Conservation (phyloP, 2,113 vertebrate genomes). For the Panurus biarmicus region DNA sequence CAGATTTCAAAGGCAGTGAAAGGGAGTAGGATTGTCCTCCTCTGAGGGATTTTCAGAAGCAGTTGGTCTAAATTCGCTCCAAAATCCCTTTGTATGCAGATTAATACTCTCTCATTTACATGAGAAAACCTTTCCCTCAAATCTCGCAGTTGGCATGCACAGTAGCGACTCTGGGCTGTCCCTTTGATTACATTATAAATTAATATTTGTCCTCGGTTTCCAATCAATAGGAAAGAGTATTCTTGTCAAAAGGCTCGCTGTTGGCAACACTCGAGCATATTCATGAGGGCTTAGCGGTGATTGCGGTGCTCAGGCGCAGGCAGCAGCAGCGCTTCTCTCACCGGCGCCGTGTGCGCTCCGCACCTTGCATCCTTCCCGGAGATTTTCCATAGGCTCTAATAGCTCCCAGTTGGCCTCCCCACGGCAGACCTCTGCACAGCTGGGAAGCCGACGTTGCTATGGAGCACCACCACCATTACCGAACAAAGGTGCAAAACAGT, state of each 20-base stretch:
- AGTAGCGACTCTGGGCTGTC: not conserved
- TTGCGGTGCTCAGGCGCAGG: not conserved
- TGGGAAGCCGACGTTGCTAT: conserved; percentile 46
- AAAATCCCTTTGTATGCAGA: conserved; percentile 23
- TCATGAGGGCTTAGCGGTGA: conserved; percentile 44
- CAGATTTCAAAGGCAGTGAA: not conserved
- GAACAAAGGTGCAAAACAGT: conserved; percentile 35
- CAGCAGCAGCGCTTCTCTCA: not conserved
- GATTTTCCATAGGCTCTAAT: conserved; percentile 54
- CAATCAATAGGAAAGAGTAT: not conserved
- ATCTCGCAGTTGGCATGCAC: conserved; percentile 46
- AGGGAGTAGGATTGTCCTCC: not conserved
- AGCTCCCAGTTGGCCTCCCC: conserved; percentile 45
- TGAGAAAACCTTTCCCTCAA: not conserved
- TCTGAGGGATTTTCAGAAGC: not conserved
- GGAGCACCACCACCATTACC: conserved; percentile 43
- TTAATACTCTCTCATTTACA: not conserved
- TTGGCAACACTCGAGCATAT: conserved; percentile 31
- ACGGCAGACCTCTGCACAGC: conserved; percentile 26
- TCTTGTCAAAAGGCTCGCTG: not conserved
- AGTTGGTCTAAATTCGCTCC: not conserved
- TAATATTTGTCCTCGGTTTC: not conserved
- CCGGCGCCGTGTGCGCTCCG: not conserved
- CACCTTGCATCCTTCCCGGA: conserved; percentile 2
- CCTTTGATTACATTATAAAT: conserved; percentile 53